A percentile compares a stretch with the other conserved stretches of the same genome.
Evolutionary conservation across 2,888 invertebrate genomes (phyloP).

Genomic region (Tolmerus cingulatus): DNA sequence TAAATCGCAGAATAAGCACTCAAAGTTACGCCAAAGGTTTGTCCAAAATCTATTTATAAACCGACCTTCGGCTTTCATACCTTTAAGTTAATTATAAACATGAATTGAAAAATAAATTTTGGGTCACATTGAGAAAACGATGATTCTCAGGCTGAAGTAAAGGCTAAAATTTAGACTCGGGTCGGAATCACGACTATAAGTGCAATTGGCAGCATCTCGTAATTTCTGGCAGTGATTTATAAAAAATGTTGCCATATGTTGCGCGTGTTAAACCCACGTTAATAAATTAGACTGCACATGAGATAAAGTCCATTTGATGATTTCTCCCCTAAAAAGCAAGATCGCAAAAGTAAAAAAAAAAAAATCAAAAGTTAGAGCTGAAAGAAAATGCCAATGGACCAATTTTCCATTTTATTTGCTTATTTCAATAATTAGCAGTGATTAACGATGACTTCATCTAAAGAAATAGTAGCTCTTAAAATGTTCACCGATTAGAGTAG

Average conservation of each 20-base stretch:
- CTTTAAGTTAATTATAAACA: too few relatives aligned
- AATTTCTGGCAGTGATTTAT: not conserved
- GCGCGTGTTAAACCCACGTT: not conserved
- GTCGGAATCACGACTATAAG: too few relatives aligned
- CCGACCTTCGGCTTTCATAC: too few relatives aligned
- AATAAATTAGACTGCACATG: not conserved
- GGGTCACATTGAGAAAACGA: too few relatives aligned
- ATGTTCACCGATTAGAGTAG: not conserved
- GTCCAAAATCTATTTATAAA: too few relatives aligned
- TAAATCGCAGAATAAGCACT: too few relatives aligned
- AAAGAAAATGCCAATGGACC: not conserved
- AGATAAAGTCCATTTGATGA: not conserved
- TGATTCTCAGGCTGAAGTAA: too few relatives aligned
- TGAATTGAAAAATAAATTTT: too few relatives aligned
- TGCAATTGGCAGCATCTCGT: not conserved
- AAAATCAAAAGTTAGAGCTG: not conserved
- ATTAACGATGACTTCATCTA: conserved; percentile 12
- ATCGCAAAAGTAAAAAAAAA: too few relatives aligned
- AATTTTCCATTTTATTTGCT: not conserved
- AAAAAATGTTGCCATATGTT: not conserved
- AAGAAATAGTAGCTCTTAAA: not conserved
- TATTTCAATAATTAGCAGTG: not conserved
- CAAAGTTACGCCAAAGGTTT: too few relatives aligned
- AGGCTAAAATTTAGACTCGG: too few relatives aligned
- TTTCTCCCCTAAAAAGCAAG: not conserved